Evolutionary conservation across 2,888 invertebrate species (phyloP), one percentile per base, ranked within the genome.

Genomic region (Syritta pipiens): DNA sequence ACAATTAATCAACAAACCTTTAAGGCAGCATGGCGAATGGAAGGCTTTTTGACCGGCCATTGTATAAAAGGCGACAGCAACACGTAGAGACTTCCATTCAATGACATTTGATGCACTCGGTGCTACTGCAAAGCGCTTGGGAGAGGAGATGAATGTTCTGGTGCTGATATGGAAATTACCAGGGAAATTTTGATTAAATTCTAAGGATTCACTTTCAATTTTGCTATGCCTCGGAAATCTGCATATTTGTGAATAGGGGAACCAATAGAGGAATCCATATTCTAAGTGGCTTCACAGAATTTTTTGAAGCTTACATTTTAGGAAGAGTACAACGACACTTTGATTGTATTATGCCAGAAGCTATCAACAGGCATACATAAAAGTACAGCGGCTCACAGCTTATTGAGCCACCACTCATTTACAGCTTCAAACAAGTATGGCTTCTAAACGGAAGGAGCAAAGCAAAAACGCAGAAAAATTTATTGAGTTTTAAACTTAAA

Each of bases 1-100:
- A 67, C 74, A 75, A 75, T 74, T 74, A 65, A 67, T 74, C 65
- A 74, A 51, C 35, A 65, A 46, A 74, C 22, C 44, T 37, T 44
- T 28, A 40, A 40, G 17, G 19, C 51, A 19, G 22, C 20, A 22
- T 17, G n/a, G 6, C 40, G 46, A 17, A 19, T 22, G 28, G 17
- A 22, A 24, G 6, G 19, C 28, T 3, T 17, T 17, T 37, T 7
- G 17, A 4, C 14, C 14, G 12, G 17, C 53, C 24, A 40, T 44
- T 44, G 35, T 17, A 40, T 65, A 65, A 75, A 60, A 46, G 60
- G 74, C 60, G 67, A 75, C 53, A 30, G 46, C 17, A 55, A 67
- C 24, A 24, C 24, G 44, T 44, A 48, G 49, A 17, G 32, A 6
- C 12, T n/a, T 9, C 35, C 9, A 57, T 49, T 63, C 35, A 24